These are phyloP conservation scores for Andrena haemorrhoa DNA, from an alignment of 2,888 invertebrate species.

Conservation along the genomic window DNA sequence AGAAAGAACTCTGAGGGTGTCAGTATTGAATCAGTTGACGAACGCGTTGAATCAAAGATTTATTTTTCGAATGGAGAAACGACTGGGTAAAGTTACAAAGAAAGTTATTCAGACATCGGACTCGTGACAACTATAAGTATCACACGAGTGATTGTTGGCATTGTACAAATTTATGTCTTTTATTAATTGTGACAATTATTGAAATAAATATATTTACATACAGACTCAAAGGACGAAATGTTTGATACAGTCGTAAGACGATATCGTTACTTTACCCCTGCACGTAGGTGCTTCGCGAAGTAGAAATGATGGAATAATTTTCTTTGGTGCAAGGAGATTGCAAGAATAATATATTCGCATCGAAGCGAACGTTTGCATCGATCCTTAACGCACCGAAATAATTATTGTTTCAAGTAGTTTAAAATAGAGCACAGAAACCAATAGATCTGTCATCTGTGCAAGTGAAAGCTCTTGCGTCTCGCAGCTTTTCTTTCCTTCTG, in stretches of 20 bases:
- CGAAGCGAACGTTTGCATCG: constrained; percentile 11
- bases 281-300: not conserved
- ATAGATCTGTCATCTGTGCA: constrained; percentile 82
- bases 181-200: not conserved
- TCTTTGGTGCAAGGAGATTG: constrained; percentile 30
- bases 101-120: constrained; percentile 60
- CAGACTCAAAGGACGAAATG: constrained; percentile 6
- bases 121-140: constrained; percentile 11
- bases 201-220: constrained; percentile 39
- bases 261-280: constrained; percentile 14
- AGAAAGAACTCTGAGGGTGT: constrained; percentile 54
- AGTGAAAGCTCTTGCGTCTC: constrained; percentile 88
- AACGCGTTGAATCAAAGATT: constrained; percentile 63
- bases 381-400: constrained; percentile 8
- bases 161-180: constrained; percentile 4
- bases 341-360: constrained; percentile 25
- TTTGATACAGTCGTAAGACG: constrained; percentile 15
- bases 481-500: constrained; percentile 90
- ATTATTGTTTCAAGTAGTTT: constrained; percentile 72
- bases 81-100: constrained; percentile 51
- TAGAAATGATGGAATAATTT: constrained; percentile 22
- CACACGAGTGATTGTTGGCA: constrained; percentile 7
- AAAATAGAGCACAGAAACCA: constrained; percentile 68
- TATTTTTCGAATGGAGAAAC: constrained; percentile 60
- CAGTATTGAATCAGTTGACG: constrained; percentile 48